Conservation (phyloP, 37 sponge, comb jelly and placozoan genomes). For the Spongia lamella region DNA sequence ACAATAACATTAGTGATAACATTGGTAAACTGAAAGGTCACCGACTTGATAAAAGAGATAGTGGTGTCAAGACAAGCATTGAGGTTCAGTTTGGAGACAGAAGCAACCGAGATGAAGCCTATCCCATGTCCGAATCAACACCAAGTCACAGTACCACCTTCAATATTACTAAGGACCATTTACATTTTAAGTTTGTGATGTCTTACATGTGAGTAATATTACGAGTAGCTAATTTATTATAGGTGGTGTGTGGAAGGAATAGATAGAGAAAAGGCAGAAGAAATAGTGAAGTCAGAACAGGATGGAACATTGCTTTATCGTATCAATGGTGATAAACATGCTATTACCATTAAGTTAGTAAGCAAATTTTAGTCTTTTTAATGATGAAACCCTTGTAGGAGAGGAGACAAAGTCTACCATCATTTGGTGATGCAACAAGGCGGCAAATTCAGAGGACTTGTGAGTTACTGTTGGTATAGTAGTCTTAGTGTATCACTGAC, state of each 20-base stretch:
- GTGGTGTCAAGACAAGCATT: slow-evolving; percentile 21
- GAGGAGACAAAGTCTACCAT: slow-evolving; percentile 62
- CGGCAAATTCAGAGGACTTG: too few species aligned
- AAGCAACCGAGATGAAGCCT: not conserved
- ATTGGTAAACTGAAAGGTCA: not conserved
- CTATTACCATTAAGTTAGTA: too few species aligned
- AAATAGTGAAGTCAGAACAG: slow-evolving; percentile 35
- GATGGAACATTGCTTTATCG: slow-evolving; percentile 64
- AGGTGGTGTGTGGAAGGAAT: slow-evolving; percentile 64
- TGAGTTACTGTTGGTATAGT: too few species aligned
- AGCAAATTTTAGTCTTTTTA: too few species aligned
- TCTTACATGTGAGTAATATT: too few species aligned
- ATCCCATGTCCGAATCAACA: too few species aligned
- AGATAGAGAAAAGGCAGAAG: slow-evolving; percentile 43
- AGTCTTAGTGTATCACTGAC: too few species aligned
- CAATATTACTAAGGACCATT: too few species aligned
- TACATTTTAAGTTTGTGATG: too few species aligned
- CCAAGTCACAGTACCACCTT: slow-evolving; percentile 11
- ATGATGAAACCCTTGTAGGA: slow-evolving; percentile 16
- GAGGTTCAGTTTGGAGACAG: slow-evolving; percentile 12
- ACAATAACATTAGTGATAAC: too few species aligned
- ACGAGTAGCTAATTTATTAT: too few species aligned
- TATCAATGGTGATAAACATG: slow-evolving; percentile 18
- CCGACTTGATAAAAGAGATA: slow-evolving; percentile 6
- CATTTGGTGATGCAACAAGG: slow-evolving; percentile 36